Conservation (phyloP, 2,113 vertebrate species). For the Tricholaema leucomelas region DNA sequence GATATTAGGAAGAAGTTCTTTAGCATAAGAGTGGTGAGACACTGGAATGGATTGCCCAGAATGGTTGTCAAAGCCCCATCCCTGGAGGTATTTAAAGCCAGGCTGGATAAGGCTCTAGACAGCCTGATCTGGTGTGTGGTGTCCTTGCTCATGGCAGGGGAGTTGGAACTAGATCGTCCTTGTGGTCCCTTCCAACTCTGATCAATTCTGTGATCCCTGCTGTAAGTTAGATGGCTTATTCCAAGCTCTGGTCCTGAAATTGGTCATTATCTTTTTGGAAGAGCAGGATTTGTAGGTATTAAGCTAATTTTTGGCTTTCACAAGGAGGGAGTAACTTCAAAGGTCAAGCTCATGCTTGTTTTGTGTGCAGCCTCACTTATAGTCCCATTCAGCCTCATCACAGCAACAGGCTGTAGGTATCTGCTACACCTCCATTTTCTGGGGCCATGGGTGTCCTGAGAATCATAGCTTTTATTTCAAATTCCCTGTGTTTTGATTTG, state of each 20-base stretch:
- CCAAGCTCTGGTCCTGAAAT: not conserved
- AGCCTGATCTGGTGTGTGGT: no score
- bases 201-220: not conserved
- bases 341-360: rapidly evolving
- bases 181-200: no score
- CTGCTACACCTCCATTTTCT: not conserved
- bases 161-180: no score
- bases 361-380: rapidly evolving
- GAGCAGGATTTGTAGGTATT: not conserved
- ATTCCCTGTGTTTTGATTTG: conserved; percentile 21
- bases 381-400: rapidly evolving
- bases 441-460: not conserved
- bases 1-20: no score
- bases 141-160: no score
- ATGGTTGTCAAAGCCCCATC: no score
- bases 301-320: not conserved
- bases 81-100: no score
- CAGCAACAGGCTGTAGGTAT: not conserved
- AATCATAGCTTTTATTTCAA: conserved; percentile 20
- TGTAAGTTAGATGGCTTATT: not conserved
- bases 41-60: no score
- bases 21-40: no score
- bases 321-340: not conserved
- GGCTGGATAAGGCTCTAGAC: no score
- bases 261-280: not conserved